Conservation (phyloP, 2,888 invertebrate species). For the Pandemis cinnamomeana region DNA sequence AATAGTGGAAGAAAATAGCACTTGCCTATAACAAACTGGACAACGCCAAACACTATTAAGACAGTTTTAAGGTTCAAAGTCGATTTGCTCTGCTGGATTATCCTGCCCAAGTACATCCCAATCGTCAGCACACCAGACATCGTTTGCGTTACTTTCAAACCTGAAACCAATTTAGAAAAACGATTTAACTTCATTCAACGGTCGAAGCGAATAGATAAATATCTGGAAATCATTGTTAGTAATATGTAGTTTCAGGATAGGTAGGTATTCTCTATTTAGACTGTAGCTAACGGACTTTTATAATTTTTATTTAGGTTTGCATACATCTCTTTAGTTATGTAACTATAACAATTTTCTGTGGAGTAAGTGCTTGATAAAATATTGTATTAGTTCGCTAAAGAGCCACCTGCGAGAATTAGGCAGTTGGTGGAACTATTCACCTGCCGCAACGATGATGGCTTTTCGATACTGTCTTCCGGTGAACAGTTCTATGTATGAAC, state of each 20-base stretch:
- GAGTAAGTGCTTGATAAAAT: too few species aligned
- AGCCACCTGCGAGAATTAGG: too few species aligned
- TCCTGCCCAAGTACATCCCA: slow-evolving; percentile 67
- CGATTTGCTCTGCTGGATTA: slow-evolving; percentile 66
- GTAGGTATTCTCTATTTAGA: too few species aligned
- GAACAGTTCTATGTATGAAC: slow-evolving; percentile 75
- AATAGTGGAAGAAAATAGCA: neutral
- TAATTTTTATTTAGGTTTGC: too few species aligned
- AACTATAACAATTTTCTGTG: too few species aligned
- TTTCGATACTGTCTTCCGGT: slow-evolving; percentile 77
- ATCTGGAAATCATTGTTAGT: too few species aligned
- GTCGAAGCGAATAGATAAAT: too few species aligned
- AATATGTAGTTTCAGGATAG: too few species aligned
- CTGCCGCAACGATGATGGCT: slow-evolving; percentile 67
- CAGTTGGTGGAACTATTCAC: slow-evolving; percentile 49
- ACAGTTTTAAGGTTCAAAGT: slow-evolving; percentile 57
- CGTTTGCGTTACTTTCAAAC: slow-evolving; percentile 67
- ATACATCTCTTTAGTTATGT: too few species aligned
- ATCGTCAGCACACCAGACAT: slow-evolving; percentile 66
- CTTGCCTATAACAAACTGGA: slow-evolving; percentile 67
- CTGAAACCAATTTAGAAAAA: slow-evolving; percentile 52
- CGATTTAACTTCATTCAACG: too few species aligned
- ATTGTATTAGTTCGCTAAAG: too few species aligned
- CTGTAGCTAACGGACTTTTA: too few species aligned
- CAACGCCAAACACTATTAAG: slow-evolving; percentile 67